These are phyloP conservation scores for Neoitamus cyanurus DNA, from an alignment of 2,888 invertebrate species.

Conservation along the genomic window DNA sequence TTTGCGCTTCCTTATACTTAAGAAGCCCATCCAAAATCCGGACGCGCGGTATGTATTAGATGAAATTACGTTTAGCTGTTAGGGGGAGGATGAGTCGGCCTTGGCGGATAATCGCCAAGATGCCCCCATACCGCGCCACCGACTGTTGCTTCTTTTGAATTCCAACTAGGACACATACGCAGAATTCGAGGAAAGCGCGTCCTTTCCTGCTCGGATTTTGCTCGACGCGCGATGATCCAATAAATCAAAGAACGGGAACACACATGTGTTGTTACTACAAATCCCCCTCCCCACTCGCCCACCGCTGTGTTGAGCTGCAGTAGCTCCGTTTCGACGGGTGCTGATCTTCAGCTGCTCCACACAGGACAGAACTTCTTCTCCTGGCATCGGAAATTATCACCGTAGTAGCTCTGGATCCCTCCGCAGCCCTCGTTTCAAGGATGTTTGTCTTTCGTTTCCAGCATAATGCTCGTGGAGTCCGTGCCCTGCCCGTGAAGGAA, in stretches of 20 bases:
- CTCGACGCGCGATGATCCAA: background rate
- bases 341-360: background rate
- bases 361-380: background rate
- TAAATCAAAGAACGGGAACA: constrained; percentile 15
- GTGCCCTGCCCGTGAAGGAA: background rate
- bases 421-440: background rate
- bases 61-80: background rate
- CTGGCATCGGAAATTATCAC: background rate
- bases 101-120: background rate
- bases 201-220: background rate
- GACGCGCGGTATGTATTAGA: background rate
- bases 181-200: background rate
- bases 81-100: too few relatives aligned
- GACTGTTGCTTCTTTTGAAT: constrained; percentile 22
- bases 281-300: background rate
- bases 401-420: background rate
- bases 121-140: background rate
- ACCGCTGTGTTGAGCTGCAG: background rate
- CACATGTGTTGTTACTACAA: background rate
- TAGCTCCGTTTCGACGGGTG: background rate
- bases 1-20: background rate
- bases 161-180: background rate
- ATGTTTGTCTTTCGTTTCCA: background rate
- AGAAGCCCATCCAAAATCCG: background rate
- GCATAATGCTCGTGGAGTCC: background rate